phyloP scores from a whole-genome alignment of 1,140 invertebrate species.

The Nixonia krombeini region DNA sequence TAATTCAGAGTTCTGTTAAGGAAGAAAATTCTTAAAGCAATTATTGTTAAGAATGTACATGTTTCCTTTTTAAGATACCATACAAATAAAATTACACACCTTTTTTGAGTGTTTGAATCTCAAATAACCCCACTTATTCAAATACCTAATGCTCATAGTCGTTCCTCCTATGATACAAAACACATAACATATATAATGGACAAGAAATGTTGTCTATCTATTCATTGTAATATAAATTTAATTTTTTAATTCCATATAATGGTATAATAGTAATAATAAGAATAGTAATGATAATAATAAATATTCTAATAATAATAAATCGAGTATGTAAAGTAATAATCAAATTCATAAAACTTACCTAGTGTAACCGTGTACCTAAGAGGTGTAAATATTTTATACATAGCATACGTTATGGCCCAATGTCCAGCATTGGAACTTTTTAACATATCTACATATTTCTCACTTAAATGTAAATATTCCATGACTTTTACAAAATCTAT shows the following conservation, averaged over 20 bases:
- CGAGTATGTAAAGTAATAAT: too few relatives aligned
- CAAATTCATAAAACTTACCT: too few relatives aligned
- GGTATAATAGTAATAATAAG: neutral
- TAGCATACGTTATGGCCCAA: conserved; percentile 87
- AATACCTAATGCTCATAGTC: conserved; percentile 74
- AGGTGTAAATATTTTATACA: conserved; percentile 94
- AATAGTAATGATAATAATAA: conserved; percentile 7
- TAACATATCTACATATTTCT: conserved; percentile 82
- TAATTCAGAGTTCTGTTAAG: too few relatives aligned
- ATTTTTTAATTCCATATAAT: too few relatives aligned
- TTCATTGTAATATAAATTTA: conserved; percentile 5
- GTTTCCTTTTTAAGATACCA: too few relatives aligned
- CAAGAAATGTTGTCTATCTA: neutral
- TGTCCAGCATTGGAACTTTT: conserved; percentile 86
- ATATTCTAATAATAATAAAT: conserved; percentile 4
- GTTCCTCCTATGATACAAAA: conserved; percentile 71
- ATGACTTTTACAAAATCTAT: conserved; percentile 86
- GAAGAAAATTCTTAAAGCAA: too few relatives aligned
- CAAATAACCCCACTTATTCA: conserved; percentile 74
- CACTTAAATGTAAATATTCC: conserved; percentile 81
- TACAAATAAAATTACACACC: conserved; percentile 23
- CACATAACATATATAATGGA: neutral
- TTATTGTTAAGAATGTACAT: too few relatives aligned
- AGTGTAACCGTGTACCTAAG: conserved; percentile 91
- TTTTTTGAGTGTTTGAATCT: conserved; percentile 63